phyloP scores from a whole-genome alignment of 2,888 invertebrate genomes.

The Cerastoderma edule region DNA sequence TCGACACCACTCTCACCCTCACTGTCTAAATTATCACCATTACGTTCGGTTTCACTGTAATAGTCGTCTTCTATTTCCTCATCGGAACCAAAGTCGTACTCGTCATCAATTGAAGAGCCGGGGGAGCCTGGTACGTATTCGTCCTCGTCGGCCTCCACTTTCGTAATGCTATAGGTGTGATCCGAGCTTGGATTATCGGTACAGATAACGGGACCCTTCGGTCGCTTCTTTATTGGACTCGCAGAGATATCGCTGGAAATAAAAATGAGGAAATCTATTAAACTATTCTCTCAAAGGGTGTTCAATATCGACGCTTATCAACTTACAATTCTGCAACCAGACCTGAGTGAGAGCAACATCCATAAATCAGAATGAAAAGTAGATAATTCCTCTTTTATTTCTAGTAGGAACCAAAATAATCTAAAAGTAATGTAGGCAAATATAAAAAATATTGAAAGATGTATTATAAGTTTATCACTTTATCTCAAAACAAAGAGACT shows the following conservation, averaged over 20 bases:
- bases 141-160: conserved; percentile 65
- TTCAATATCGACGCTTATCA: no score
- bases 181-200: conserved; percentile 96
- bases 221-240: conserved; percentile 57
- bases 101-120: conserved; percentile 83
- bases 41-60: conserved; percentile 54
- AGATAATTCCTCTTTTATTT: no score
- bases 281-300: no score
- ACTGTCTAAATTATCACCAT: conserved; percentile 60
- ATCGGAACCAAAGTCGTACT: conserved; percentile 82
- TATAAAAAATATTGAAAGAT: no score
- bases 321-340: no score
- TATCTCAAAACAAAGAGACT: no score
- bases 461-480: no score
- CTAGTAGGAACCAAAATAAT: no score
- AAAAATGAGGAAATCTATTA: no score
- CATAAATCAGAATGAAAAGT: no score
- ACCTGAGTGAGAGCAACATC: no score
- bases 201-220: conserved; percentile 86
- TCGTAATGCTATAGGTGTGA: conserved; percentile 91
- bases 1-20: conserved; percentile 72
- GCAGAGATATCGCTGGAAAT: conserved; percentile 43
- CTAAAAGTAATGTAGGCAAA: no score
- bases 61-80: conserved; percentile 65
- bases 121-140: conserved; percentile 76